Base-by-base conservation (phyloP, 2,797 vertebrate genomes). In the Fistularia tabacaria region DNA sequence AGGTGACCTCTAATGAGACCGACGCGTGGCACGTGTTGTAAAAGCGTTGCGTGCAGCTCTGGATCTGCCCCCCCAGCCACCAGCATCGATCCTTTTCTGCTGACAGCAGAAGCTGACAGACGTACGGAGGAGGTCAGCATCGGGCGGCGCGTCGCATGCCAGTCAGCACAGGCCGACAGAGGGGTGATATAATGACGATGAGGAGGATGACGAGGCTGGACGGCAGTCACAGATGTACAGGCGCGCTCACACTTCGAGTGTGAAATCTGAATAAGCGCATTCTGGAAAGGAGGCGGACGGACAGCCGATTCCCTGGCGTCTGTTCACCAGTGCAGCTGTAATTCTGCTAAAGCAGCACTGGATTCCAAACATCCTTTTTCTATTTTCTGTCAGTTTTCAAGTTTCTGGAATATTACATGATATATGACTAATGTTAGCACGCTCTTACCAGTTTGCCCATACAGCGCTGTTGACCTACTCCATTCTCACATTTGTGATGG, bases 401-500 rank as follows among this genome's bases (percentile, higher is more conserved):
- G 5, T 25, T 25, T 25, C 25, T 25, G 25, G 25, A 25, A 25
- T 25, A 25, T 25, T 2, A 25, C 5, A 25, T 3, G 2, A 25
- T 25, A 25, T 25, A 25, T 25, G 25, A 25, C 38, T 14, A 43
- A 36, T 12, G 37, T 7, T 13, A 2, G 14, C 5, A 14, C 2
- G 50, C 10, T 80, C 94, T 95, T 85, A 99, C 97, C 95, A 99
- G 91, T 87, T 99, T 99, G 53, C 97, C 97, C 95, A 97, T 93
- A 88, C 97, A 99, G 9, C 91, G 93, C 82, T 99, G 96, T 60
- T 91, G 91, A 57, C 92, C 90, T 0, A 94, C 93, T 36, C 93
- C 92, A 1, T 95, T 93, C 60, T 91, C 85, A 77, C 97, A 99
- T 84, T 94, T 99, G 87, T 99, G 95, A 76, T 99, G 97, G 81